Percentiles rank a stretch among this genome's conserved stretches.
These are phyloP conservation scores for Rhabdomys pumilio DNA, from an alignment of 2,797 vertebrate genomes.

Conservation along the genomic window DNA sequence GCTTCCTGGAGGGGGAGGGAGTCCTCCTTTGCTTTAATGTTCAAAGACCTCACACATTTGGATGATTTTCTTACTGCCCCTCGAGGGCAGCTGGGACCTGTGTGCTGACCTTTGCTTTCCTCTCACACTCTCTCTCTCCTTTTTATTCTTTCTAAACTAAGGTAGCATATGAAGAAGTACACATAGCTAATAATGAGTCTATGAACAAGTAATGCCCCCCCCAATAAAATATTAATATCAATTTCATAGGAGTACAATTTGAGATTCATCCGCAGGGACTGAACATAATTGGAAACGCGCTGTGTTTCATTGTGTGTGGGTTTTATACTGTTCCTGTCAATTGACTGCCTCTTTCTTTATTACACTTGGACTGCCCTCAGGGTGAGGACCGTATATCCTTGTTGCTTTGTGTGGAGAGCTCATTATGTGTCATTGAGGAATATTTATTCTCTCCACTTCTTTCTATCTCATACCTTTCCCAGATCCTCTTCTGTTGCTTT, in stretches of 20 bases:
- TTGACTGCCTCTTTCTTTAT: constrained; percentile 24
- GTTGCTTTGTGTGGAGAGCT: constrained; percentile 62
- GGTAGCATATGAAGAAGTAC: neutral
- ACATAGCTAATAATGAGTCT: constrained; percentile 34
- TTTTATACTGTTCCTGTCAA: constrained; percentile 7
- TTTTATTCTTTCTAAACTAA: neutral
- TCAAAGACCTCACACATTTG: neutral
- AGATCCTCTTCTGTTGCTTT: constrained; percentile 29
- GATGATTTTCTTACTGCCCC: neutral
- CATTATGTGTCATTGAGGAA: constrained; percentile 26
- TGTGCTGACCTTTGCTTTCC: neutral
- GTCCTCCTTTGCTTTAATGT: neutral
- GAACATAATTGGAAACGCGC: constrained; percentile 1
- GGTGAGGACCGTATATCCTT: neutral
- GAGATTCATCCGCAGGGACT: constrained; percentile 13
- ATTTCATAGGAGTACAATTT: constrained; percentile 8
- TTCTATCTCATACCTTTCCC: constrained; percentile 23
- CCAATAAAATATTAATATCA: constrained; percentile 54
- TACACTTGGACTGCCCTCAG: neutral
- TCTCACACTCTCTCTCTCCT: neutral
- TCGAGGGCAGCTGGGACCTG: neutral
- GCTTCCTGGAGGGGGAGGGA: neutral
- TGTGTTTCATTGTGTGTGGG: neutral
- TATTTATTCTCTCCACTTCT: constrained; percentile 57
- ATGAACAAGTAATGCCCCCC: neutral